Evolutionary conservation across 2,888 invertebrate genomes (phyloP).

Genomic region (Nephrotoma guestfalica): DNA sequence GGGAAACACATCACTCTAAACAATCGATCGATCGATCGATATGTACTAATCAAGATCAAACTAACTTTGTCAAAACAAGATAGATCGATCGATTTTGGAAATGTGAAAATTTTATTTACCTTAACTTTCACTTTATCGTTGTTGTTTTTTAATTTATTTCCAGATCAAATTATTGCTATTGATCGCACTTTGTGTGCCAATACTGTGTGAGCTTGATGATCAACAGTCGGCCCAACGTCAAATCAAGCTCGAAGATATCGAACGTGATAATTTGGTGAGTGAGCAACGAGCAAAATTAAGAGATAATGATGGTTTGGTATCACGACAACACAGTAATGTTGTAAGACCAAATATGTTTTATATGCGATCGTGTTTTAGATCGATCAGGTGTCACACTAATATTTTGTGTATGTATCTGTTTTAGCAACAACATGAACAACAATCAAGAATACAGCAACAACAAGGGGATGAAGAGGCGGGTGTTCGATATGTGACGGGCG

Average conservation of each 20-base stretch:
- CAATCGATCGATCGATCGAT: background rate
- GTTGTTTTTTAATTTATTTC: background rate
- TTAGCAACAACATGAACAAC: background rate
- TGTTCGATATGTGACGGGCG: background rate
- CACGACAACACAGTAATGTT: background rate
- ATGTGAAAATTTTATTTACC: background rate
- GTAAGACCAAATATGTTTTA: background rate
- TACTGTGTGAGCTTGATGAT: background rate
- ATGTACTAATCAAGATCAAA: background rate
- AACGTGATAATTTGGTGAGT: slow-evolving; percentile 49
- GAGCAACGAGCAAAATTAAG: slow-evolving; percentile 29
- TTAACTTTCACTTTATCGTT: background rate
- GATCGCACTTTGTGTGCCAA: background rate
- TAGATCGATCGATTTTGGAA: background rate
- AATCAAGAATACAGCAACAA: background rate
- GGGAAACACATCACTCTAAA: background rate
- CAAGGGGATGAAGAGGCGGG: background rate
- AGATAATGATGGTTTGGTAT: slow-evolving; percentile 3
- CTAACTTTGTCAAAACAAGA: too few relatives aligned
- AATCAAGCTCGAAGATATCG: slow-evolving; percentile 58
- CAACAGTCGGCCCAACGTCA: slow-evolving; percentile 24
- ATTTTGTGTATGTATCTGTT: background rate
- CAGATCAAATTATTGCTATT: background rate
- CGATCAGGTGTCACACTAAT: background rate
- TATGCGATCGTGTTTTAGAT: background rate